Evolutionary conservation across 2,888 invertebrate species (phyloP), one percentile per base, ranked within the genome.

Genomic region (Epicampocera succincta): DNA sequence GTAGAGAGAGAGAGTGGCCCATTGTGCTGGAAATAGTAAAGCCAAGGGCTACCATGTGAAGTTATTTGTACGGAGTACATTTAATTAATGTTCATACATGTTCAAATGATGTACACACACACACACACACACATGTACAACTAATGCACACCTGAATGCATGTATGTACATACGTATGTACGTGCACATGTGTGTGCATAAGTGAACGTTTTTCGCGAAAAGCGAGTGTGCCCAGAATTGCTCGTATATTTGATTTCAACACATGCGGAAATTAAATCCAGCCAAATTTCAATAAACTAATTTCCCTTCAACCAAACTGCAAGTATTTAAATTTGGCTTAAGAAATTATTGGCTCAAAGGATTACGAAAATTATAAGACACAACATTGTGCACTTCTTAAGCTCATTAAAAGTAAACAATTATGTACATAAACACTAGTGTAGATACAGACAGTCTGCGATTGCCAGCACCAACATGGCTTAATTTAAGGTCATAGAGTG

Each of bases 231-330:
- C n/a, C 25, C 5, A 25, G 3, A 25, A 6, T 6, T 29, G 29
- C 29, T 3, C 29, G 21, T 50, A 73, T 56, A 68, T 75, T 12
- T 42, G 9, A 44, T 68, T 15, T 19, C 68, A 75, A 42, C 50
- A 75, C 58, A 60, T 60, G 68, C 68, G 75, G 68, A 76, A 76
- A 76, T 76, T 68, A 58, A 76, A 46, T 76, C 42, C 25, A 42
- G 46, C 68, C 13, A 60, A 52, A 46, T 61, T 61, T 52, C 19
- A 33, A 42, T 48, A 17, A 60, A 60, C 38, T 46, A 60, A 76
- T 76, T 76, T 76, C 61, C 61, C 44, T 46, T 50, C 40, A 72
- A 61, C 17, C 50, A 8, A 19, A 38, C 8, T 12, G 4, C 33
- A 46, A 46, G 15, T 33, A 33, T 33, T 33, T 33, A 33, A n/a